phyloP scores from a whole-genome alignment of 2,113 vertebrate species.

The Heterotilapia buettikoferi region DNA sequence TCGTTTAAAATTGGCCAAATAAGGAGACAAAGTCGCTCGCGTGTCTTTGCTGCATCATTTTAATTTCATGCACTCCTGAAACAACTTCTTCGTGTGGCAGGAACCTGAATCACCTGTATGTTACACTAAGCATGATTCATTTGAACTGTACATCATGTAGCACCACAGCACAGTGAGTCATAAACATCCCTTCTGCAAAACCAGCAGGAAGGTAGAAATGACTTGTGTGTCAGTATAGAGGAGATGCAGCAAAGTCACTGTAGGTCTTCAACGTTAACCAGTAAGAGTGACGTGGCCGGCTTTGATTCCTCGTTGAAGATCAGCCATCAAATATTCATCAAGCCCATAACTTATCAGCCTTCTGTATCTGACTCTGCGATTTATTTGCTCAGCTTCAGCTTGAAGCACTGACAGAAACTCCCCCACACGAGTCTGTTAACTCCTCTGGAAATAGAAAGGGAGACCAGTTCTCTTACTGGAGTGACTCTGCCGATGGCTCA shows the following conservation, averaged over 20 bases:
- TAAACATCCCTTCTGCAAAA: not conserved
- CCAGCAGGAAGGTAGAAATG: not conserved
- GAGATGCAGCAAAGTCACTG: not conserved
- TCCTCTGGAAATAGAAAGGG: not conserved
- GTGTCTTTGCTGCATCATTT: not conserved
- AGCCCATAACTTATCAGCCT: slow-evolving; percentile 23
- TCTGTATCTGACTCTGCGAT: slow-evolving; percentile 37
- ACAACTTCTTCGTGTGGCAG: not conserved
- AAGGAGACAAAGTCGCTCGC: not conserved
- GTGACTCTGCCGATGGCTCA: slow-evolving; percentile 51
- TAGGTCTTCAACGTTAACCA: not conserved
- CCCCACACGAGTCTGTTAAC: slow-evolving; percentile 13
- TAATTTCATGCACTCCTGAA: slow-evolving; percentile 10
- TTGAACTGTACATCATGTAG: slow-evolving; percentile 1
- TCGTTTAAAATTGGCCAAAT: not conserved
- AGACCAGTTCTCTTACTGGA: slow-evolving; percentile 11
- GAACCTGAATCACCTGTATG: not conserved
- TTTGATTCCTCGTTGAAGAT: slow-evolving; percentile 34
- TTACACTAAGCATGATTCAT: slow-evolving; percentile 7
- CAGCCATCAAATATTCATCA: slow-evolving; percentile 55
- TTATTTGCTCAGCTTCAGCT: slow-evolving; percentile 15
- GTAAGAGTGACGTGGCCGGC: not conserved
- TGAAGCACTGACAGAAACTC: not conserved
- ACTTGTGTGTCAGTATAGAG: not conserved
- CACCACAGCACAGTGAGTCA: not conserved